Evolutionary conservation across 2,113 vertebrate species (phyloP), one percentile per base, ranked within the genome.

Genomic region (Campylorhamphus procurvoides): DNA sequence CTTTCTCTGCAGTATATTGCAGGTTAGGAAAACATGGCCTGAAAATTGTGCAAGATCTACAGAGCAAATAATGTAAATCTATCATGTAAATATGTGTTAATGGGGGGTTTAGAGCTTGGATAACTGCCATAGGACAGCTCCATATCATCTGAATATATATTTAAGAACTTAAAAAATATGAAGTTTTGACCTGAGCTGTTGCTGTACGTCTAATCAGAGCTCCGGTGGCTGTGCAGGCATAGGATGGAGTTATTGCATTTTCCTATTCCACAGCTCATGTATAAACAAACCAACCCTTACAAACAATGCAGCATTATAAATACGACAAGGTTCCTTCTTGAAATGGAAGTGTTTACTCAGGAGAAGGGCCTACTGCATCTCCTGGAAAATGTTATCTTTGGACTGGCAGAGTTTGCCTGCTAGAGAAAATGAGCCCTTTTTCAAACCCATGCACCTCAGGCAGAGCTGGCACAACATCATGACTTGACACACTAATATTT

Each of bases 1-100:
- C 22, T 66, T 83, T 67, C 46, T 62, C 47, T 49, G 23, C 20
- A 55, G 15, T 24, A 28, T 44, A 66, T 13, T 80, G 20, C 14
- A 74, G 46, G 29, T 69, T 71, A 42, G 74, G 63, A 44, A 76
- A 55, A 71, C 19, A 5, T 76, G 7, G 1, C n/a, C 58, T 50
- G 18, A 91, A 93, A 69, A 87, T 25, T 85, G 9, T 74, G 22
- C 67, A 90, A 91, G 35, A 71, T 49, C 63, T 96, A 35, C 55
- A 77, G 42, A 88, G 59, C 5, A 85, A 91, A 76, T 67, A 1
- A 59, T 71, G 59, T 71, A 80, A 87, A 93, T 85, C 84, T 96
- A 24, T 81, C 69, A 66, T 18, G 73, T 64, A 93, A 96, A 85
- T 87, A 87, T 33, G 28, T 71, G 42, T 62, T 89, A 60, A 67